Base-by-base conservation (phyloP, 1,140 invertebrate species). In the Oreohelix idahoensis region DNA sequence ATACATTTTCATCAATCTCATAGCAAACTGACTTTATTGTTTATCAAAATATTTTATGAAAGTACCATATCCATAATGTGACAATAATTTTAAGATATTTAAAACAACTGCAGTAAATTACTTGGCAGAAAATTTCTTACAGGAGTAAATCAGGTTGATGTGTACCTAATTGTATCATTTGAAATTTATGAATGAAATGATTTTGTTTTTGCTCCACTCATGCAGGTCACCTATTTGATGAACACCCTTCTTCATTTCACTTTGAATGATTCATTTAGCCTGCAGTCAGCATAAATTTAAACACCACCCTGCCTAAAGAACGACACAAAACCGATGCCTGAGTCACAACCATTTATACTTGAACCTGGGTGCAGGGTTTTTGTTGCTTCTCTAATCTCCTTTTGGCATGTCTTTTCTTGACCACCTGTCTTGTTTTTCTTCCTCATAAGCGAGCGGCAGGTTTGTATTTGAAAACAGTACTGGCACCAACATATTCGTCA, bases 221-320 rank as follows among this genome's bases (percentile, higher is more conserved):
- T 63, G 10, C 80, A 82, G 80, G 26, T 89, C 88, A 94, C 49
- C 74, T 95, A 53, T 45, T 32, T 89, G 8, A 92, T 93, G 79
- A 95, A 95, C 88, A 88, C 94, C 38, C 58, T 95, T 45, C 89
- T 95, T 23, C 89, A 92, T 73, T 88, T 88, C 74, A 84, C 86
- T 70, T 76, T 87, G 35, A 78, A 83, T 26, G 77, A n/a, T 0
- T 53, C 70, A 5, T 88, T 69, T 81, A 86, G 71, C 85, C 87
- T 81, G 53, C 86, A 87, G 23, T 80, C 82, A 32, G 70, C 70
- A 35, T 85, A 86, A 39, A n/a, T n/a, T n/a, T n/a, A n/a, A n/a
- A n/a, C n/a, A 39, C 77, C 36, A 86, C 87, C 8, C 73, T 89
- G 39, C 85, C 87, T n/a, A 73, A 87, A 36, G 84, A 85, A 53